Base-by-base conservation (phyloP, 2,888 invertebrate species). In the Bombylius major region DNA sequence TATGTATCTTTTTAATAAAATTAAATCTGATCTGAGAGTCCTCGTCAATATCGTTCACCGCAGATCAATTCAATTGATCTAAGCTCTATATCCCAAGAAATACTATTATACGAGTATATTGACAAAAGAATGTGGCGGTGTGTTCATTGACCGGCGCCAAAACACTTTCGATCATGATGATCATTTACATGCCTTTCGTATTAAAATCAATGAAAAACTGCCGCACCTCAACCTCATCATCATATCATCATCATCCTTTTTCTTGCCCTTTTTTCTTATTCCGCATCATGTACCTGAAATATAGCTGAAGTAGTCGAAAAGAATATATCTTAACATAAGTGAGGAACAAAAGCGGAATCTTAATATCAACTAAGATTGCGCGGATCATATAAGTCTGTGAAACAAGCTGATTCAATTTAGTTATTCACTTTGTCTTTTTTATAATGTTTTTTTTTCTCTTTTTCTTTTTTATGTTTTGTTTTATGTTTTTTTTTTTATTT, bases 151-250 rank as follows among this genome's bases (percentile, higher is more conserved):
- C 55, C 61, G 63, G 63, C 65, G 64, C 64, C 64, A 65, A 63
- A 63, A 63, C 65, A 65, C 64, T 65, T 63, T 63, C 63, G 60
- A 58, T 59, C 61, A 60, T 61, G 57, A 60, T 60, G 60, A 61
- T 61, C 60, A 60, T 60, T 63, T 62, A 64, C 64, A 63, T 64
- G 63, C 58, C 58, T 64, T 64, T 62, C 60, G 60, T 63, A 63
- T 64, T 62, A 61, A 56, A 50, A 57, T 44, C 55, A 47, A 47
- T 14, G 39, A 46, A 23, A 46, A 47, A 36, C 11, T 49, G 50
- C 23, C 51, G 36, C 47, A 31, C 55, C 54, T 50, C 45, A 45
- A 32, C 50, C 44, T 50, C 44, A 48, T 42, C 53, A 54, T 54
- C 48, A 48, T 42, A 8, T 11, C 39, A 42, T 42, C 11, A 42